Evolutionary conservation across 2,888 invertebrate genomes (phyloP), one percentile per base, ranked within the genome.

Genomic region (Nemotelus nigrinus): DNA sequence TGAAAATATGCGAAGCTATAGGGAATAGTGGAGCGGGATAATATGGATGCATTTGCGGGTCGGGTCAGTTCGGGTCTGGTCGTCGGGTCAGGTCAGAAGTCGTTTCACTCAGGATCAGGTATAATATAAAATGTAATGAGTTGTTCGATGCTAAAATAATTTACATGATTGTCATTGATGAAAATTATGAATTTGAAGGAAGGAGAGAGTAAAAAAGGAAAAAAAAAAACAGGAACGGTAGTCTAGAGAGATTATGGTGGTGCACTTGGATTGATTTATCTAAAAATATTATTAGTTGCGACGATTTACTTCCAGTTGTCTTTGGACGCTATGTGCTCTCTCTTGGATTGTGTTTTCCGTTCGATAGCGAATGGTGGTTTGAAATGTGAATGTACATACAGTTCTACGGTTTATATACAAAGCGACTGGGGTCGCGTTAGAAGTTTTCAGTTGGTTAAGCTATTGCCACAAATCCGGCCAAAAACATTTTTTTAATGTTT

Each of bases 391-490:
- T 45, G 65, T 47, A 65, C 25, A 25, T 25, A 25, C 8, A 47
- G 53, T 70, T 50, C 43, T 47, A 70, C 41, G 70, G 47, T 65
- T 10, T 45, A 65, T 47, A 6, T 63, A 63, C 63, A 43, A 43
- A 10, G 6, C 25, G 25, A 25, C 25, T 25, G 5, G 1, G 1
- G 5, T 41, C 63, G 63, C 63, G 43, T 6, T 63, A 41, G 6
- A 63, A 63, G 25, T 25, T 63, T 63, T 63, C 48, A 68, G n/a
- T 50, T 41, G 25, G 1, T 58, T 58, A 45, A 78, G 60, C 57
- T 78, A 79, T 79, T 79, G 79, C 79, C 78, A 76, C 76, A 64
- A 72, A 70, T 79, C 79, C 79, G 79, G 77, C 79, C 79, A 50
- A 25, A n/a, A 7, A 41, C 25, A 60, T 39, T 39, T n/a, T n/a